Percentiles rank a stretch among this genome's conserved stretches.
Conservation (phyloP, 2,113 vertebrate genomes). For the Hepsetus odoe region DNA sequence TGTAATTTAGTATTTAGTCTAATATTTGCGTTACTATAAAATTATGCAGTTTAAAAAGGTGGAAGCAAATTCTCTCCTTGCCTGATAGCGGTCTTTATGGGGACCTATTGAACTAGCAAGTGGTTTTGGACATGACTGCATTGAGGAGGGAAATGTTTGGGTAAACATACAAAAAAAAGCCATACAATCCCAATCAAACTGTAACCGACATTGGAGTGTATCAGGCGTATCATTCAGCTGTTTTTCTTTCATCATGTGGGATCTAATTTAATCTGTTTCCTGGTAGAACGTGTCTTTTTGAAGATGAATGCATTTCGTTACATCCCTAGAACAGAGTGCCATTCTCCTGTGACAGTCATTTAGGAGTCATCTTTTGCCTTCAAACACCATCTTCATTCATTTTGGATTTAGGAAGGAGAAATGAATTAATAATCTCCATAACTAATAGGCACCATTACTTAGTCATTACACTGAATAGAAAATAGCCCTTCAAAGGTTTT, state of each 20-base stretch:
- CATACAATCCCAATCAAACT: neutral
- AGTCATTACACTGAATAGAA: conserved; percentile 41
- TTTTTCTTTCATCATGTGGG: neutral
- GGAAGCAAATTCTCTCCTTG: no score
- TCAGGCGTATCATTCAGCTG: neutral
- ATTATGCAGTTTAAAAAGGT: no score
- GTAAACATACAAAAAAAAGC: no score
- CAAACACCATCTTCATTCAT: conserved; percentile 46
- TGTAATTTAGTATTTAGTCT: no score
- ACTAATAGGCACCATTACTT: conserved; percentile 52
- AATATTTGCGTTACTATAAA: no score
- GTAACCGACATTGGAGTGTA: neutral
- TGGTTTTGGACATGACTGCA: no score
- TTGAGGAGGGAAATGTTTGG: no score
- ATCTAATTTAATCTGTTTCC: conserved; percentile 19
- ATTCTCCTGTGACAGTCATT: conserved; percentile 28
- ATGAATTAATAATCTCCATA: conserved; percentile 49
- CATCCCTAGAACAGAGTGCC: conserved; percentile 8
- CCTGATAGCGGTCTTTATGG: no score
- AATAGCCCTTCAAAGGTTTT: conserved; percentile 30
- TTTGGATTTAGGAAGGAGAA: conserved; percentile 39
- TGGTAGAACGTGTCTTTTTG: conserved; percentile 17
- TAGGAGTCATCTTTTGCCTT: conserved; percentile 32
- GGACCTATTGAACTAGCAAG: no score
- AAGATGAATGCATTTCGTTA: conserved; percentile 18